Evolutionary conservation across 1,140 invertebrate species (phyloP).

Genomic region (Spodoptera litura): DNA sequence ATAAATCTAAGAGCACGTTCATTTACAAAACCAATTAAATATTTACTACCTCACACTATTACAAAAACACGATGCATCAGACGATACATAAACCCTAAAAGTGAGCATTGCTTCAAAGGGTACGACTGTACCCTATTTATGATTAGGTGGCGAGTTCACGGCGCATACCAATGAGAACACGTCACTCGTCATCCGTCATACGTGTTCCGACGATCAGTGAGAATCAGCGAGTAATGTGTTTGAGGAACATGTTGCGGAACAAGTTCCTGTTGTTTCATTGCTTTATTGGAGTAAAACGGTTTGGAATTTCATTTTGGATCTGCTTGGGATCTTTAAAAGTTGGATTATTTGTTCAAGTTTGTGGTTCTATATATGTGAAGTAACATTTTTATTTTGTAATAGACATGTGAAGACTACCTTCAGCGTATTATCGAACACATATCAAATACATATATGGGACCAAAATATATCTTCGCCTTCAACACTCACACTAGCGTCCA

Average conservation of each 20-base stretch:
- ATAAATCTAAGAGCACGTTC: no score
- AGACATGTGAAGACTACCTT: no score
- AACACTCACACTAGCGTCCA: no score
- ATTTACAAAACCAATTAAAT: no score
- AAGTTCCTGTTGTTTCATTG: neutral
- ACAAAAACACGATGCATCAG: conserved; percentile 19
- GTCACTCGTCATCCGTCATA: conserved; percentile 47
- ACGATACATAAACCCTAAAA: conserved; percentile 15
- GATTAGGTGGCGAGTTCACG: conserved; percentile 43
- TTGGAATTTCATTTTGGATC: neutral
- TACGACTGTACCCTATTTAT: conserved; percentile 49
- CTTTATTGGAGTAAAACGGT: neutral
- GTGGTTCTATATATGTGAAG: no score
- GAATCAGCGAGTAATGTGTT: conserved; percentile 43
- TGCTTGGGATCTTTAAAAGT: neutral
- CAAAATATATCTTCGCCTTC: no score
- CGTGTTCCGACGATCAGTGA: conserved; percentile 43
- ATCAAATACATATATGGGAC: no score
- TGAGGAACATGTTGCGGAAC: neutral
- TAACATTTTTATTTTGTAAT: no score
- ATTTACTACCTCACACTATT: no score
- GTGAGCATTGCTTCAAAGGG: conserved; percentile 32
- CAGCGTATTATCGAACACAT: no score
- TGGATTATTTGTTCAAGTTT: no score
- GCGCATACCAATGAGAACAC: conserved; percentile 54